Evolutionary conservation across 2,888 invertebrate genomes (phyloP), one percentile per base, ranked within the genome.

Genomic region (Hartigia nigra): DNA sequence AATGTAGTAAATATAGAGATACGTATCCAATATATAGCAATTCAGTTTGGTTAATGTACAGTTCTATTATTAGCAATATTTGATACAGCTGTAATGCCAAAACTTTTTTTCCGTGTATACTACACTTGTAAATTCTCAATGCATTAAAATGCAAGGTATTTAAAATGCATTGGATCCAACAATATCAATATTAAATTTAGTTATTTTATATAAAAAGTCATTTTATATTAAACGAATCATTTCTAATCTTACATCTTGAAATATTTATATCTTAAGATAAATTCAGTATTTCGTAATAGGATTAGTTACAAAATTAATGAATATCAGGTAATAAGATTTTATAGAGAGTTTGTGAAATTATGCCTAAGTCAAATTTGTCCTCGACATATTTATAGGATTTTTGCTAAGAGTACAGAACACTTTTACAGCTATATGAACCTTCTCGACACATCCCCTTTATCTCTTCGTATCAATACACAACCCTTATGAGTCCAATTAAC

Each of bases 401-500:
- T 39, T 23, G 23, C 39, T 39, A 39, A 39, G 23, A 23, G 39
- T 23, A 55, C 39, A 55, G 23, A 55, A 55, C 23, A 14, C 39
- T 23, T 55, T 23, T 55, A 55, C 23, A 23, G 23, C 39, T 55
- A 23, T 23, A 55, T 55, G 23, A 14, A 23, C 23, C 14, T 55
- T 23, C 23, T 9, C 39, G 23, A 55, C 9, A 55, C 23, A 23
- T 55, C 39, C 23, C 23, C 23, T 55, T 55, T 74, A 32, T 72
- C 79, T 78, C 76, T 80, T 80, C 80, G 81, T 82, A 79, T 79
- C 76, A 79, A 79, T 79, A 79, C 76, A 76, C 72, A 55, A 77
- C 83, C 83, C 84, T 83, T 84, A 85, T 83, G 86, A 86, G 86
- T 87, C 86, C 87, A 86, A 86, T 88, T 86, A 86, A 86, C 85